A percentile compares a stretch with the other conserved stretches of the same genome.
These are phyloP conservation scores for Prionailurus viverrinus DNA, from an alignment of 2,113 vertebrate genomes.

Conservation along the genomic window DNA sequence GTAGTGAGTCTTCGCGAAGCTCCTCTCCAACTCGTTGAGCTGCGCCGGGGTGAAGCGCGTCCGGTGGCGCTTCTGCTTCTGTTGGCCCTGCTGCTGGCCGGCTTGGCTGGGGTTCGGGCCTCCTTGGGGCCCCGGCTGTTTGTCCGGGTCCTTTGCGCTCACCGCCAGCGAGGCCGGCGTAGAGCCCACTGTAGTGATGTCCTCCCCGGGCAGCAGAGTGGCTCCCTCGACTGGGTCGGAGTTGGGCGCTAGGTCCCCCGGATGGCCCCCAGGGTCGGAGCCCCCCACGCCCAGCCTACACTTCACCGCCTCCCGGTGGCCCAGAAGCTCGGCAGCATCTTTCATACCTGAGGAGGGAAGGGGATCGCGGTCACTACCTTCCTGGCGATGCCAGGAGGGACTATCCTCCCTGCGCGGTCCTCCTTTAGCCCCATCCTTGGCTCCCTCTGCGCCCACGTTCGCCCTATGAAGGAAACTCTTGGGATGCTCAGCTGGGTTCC, in stretches of 20 bases:
- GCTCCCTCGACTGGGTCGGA: slow-evolving; percentile 95
- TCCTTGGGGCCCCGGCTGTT: slow-evolving; percentile 91
- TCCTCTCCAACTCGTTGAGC: slow-evolving; percentile 97
- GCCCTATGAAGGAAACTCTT: neutral
- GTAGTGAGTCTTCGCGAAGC: slow-evolving; percentile 98
- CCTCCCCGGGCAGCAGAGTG: slow-evolving; percentile 96
- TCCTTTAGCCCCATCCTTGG: neutral
- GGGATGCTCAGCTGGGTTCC: neutral
- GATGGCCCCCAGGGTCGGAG: slow-evolving; percentile 93
- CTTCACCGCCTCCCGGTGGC: slow-evolving; percentile 96
- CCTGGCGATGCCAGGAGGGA: neutral
- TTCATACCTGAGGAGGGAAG: slow-evolving; percentile 95
- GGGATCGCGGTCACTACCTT: slow-evolving; percentile 76
- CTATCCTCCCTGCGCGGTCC: neutral
- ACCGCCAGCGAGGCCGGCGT: slow-evolving; percentile 93
- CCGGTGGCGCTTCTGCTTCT: slow-evolving; percentile 97
- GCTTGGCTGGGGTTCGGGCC: slow-evolving; percentile 90
- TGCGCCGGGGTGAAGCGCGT: slow-evolving; percentile 98
- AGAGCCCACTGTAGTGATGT: slow-evolving; percentile 95
- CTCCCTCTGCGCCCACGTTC: neutral
- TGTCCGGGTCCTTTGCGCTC: slow-evolving; percentile 96
- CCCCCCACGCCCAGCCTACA: slow-evolving; percentile 94
- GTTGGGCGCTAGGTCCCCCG: slow-evolving; percentile 95
- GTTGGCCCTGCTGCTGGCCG: slow-evolving; percentile 91
- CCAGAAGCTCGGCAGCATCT: slow-evolving; percentile 97